A percentile compares a stretch with the other conserved stretches of the same genome.
These are phyloP conservation scores for Tamandua tetradactyla DNA, from an alignment of 2,797 vertebrate species.

Conservation along the genomic window DNA sequence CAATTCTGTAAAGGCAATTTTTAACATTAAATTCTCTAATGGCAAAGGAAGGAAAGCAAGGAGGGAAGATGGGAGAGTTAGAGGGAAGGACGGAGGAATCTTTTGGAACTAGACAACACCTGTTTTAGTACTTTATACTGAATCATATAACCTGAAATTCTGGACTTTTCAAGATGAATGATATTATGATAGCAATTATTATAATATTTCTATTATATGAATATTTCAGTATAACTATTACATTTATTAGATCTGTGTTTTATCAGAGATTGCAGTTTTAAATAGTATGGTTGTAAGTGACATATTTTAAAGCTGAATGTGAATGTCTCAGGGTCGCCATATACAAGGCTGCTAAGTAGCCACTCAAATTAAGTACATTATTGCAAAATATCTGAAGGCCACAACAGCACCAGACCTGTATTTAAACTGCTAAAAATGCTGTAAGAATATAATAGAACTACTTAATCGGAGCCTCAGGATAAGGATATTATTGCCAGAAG, in stretches of 20 bases:
- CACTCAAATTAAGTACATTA: not conserved
- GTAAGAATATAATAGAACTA: not conserved
- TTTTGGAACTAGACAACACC: conserved; percentile 5
- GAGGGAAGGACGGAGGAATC: no score
- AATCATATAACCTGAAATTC: not conserved
- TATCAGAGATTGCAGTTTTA: not conserved
- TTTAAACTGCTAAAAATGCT: conserved; percentile 12
- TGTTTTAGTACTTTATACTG: not conserved
- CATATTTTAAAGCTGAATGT: conserved; percentile 38
- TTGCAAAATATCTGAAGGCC: conserved; percentile 3
- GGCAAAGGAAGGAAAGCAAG: not conserved
- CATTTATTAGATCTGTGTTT: not conserved
- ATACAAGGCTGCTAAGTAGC: not conserved
- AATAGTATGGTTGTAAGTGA: conserved; percentile 33
- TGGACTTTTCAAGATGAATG: not conserved
- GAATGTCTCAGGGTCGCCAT: not conserved
- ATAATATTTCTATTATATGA: no score
- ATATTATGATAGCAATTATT: not conserved
- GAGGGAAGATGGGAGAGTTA: not conserved
- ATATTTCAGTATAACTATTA: not conserved
- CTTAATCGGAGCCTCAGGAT: conserved; percentile 1
- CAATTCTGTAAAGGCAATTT: not conserved
- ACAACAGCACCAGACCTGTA: not conserved
- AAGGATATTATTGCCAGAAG: not conserved
- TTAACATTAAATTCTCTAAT: not conserved